Conservation (phyloP, 2,888 invertebrate genomes). For the Tachina fera region DNA sequence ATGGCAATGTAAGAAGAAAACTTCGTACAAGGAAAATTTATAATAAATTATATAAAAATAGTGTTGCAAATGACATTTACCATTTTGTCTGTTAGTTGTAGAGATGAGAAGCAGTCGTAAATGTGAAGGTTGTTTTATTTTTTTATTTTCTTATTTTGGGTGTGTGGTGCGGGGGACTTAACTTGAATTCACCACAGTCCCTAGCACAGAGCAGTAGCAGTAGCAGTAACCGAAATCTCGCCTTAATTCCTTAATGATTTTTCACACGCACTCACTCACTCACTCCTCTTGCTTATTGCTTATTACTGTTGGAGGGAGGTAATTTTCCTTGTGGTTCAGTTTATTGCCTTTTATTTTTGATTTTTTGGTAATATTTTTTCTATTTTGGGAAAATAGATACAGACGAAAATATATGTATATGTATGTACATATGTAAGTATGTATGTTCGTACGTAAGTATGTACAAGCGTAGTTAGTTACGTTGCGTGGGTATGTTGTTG, state of each 20-base stretch:
- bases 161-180: neutral
- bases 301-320: slow-evolving; percentile 52
- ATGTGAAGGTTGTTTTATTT: slow-evolving; percentile 2
- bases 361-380: slow-evolving; percentile 11
- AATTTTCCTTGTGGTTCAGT: slow-evolving; percentile 16
- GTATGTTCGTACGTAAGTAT: slow-evolving; percentile 7
- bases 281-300: slow-evolving; percentile 56
- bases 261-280: slow-evolving; percentile 63
- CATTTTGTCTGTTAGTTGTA: slow-evolving; percentile 55
- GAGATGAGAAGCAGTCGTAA: slow-evolving; percentile 24
- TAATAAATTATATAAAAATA: slow-evolving; percentile 1
- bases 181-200: slow-evolving; percentile 39
- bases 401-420: slow-evolving; percentile 61
- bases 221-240: neutral
- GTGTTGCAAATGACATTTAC: slow-evolving; percentile 57
- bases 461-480: slow-evolving; percentile 41
- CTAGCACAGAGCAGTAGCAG: neutral
- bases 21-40: slow-evolving; percentile 7
- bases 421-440: slow-evolving; percentile 43
- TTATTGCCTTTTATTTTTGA: slow-evolving; percentile 35
- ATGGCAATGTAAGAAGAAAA: neutral
- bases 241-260: slow-evolving; percentile 42
- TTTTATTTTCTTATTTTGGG: slow-evolving; percentile 25
- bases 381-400: slow-evolving; percentile 65
- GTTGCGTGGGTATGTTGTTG: slow-evolving; percentile 51